These are phyloP conservation scores for Onychomys torridus DNA, from an alignment of 2,797 vertebrate genomes.

Conservation along the genomic window DNA sequence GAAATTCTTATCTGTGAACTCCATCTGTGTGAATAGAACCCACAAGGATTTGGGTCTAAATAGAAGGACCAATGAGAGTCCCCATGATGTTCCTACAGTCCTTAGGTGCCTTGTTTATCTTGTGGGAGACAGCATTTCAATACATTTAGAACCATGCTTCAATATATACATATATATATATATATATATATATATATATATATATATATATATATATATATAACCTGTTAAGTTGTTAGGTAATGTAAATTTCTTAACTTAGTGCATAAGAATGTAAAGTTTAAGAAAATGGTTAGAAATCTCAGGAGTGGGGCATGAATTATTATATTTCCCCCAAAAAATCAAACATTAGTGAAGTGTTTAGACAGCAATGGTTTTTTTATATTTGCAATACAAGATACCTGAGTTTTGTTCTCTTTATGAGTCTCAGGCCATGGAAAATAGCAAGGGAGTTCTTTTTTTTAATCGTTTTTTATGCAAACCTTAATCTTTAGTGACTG, in stretches of 20 bases:
- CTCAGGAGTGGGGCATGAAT: conserved; percentile 40
- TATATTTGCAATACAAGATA: background rate
- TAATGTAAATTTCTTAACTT: conserved; percentile 64
- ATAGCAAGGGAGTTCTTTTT: background rate
- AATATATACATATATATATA: conserved; percentile 65
- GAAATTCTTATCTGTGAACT: conserved; percentile 86
- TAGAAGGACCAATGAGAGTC: conserved; percentile 50
- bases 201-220: conserved; percentile 66
- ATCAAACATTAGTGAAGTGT: background rate
- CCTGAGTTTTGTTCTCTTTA: background rate
- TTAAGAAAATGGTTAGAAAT: conserved; percentile 48
- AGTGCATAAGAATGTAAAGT: conserved; percentile 63
- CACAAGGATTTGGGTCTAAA: conserved; percentile 62
- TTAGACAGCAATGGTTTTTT: conserved; percentile 15
- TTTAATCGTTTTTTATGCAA: background rate
- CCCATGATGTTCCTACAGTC: conserved; percentile 16
- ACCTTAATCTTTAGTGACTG: background rate
- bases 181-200: conserved; percentile 73
- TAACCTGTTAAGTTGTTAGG: conserved; percentile 60
- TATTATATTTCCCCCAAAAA: conserved; percentile 62
- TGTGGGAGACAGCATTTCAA: conserved; percentile 64
- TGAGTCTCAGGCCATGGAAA: conserved; percentile 1
- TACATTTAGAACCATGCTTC: conserved; percentile 37
- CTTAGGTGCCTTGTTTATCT: conserved; percentile 60
- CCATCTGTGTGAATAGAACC: conserved; percentile 60